Base-by-base conservation (phyloP, 2,888 invertebrate genomes). In the Xestia c-nigrum region DNA sequence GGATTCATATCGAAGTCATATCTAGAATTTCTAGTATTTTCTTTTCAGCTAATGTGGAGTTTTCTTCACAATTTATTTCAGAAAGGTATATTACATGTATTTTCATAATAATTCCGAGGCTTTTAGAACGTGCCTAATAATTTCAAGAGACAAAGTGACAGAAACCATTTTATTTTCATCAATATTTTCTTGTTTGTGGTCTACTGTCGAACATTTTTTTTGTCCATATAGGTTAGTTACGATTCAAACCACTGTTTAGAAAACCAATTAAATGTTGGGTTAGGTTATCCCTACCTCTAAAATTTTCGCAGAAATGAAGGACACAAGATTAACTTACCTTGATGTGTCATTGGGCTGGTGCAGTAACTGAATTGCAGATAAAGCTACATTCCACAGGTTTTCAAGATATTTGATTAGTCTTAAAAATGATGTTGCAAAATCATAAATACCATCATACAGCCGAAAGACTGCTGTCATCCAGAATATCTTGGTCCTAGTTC, bases 11-110 rank as follows among this genome's bases (percentile, higher is more conserved):
- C 38, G 16, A 55, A 67, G 46, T 71, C 61, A 80, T 71, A 65
- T 68, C 59, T 70, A 64, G 70, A 84, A 67, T 73, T 59, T 72
- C 50, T 67, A 67, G 24, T 72, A 75, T 69, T 80, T 69, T 83
- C 31, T 74, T 82, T 80, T 69, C 38, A 72, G 84, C 59, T n/a
- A 66, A n/a, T 65, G 47, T 50, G 16, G 61, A n/a, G 31, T 40
- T 68, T 73, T 72, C 43, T 72, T 47, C 14, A 21, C 14, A 67
- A 47, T 71, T 21, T 68, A 81, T 82, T 74, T 74, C 61, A 63
- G 19, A 12, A 24, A 66, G 66, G 40, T 52, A 46, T 9, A 55
- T 67, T 31, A 74, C n/a, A n/a, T 43, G 43, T 63, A 43, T 81
- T 74, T 31, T 67, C 10, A 43, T 5, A 67, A 61, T 19, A 24